Percentiles rank a stretch among this genome's conserved stretches.
Evolutionary conservation across 2,888 invertebrate species (phyloP).

Genomic region (Clitarchus hookeri): DNA sequence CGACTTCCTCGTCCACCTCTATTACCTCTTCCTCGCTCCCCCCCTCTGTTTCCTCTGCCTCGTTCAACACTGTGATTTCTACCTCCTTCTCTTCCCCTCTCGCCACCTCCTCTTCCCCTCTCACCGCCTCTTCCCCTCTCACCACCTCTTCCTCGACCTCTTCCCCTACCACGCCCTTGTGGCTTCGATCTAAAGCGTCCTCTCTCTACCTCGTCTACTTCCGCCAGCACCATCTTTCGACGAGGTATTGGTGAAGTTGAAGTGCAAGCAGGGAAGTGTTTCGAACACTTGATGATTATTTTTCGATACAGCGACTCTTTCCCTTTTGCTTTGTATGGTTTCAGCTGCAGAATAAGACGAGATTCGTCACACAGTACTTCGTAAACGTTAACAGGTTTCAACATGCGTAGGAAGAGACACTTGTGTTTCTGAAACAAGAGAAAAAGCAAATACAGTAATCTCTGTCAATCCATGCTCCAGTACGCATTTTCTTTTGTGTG

Average conservation of each 20-base stretch:
- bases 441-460: neutral
- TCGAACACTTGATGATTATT: neutral
- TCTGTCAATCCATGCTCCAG: too few relatives aligned
- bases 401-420: conserved; percentile 18
- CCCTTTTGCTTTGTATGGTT: neutral
- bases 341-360: neutral
- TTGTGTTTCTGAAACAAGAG: conserved; percentile 26
- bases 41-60: neutral
- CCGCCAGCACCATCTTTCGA: neutral
- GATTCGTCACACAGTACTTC: neutral
- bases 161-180: neutral
- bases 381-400: neutral
- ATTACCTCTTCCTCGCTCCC: neutral
- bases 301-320: neutral
- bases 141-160: neutral
- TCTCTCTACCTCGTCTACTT: neutral
- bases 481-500: too few relatives aligned
- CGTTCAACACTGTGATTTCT: too few relatives aligned
- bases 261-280: neutral
- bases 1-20: neutral
- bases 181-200: neutral
- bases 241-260: neutral
- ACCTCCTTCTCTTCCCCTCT: too few relatives aligned
- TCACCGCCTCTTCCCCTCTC: neutral
- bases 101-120: neutral